Evolutionary conservation across 1,140 invertebrate species (phyloP), one percentile per base, ranked within the genome.

Genomic region (Dendroctonus valens): DNA sequence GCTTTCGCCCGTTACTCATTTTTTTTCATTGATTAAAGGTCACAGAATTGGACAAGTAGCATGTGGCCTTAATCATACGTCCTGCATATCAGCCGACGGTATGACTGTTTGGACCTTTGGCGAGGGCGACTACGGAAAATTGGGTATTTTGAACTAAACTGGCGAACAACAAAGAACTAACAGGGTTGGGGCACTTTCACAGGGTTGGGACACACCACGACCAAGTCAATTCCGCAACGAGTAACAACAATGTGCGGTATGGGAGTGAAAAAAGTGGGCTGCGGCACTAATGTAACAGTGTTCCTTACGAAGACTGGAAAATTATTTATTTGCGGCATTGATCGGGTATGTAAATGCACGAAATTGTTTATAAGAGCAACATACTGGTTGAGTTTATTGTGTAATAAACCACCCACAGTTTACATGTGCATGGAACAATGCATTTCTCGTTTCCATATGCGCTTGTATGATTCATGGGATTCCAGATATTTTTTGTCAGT

Each of bases 121-220:
- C 3, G 87, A 89, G 78, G 85, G 86, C 5, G 86, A 87, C 71
- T 86, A 84, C 78, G 87, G 87, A 7, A 87, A 89, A 76, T 76
- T 87, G 38, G 66, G 66, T 63, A 68, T 38, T 46, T 46, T 4
- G 26, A 26, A 26, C 26, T 26, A 26, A 26, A 26, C 26, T 26
- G 26, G 26, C 26, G 26, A 26, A 26, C 26, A 26, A 26, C 26
- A 26, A 26, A 26, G 26, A 26, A 26, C 26, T 26, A 26, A 26
- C n/a, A n/a, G n/a, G n/a, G n/a, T 26, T 26, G 26, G 3, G 1
- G 26, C 1, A 9, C 41, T 59, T 51, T 52, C 26, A 26, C 26
- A 67, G 87, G 86, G 7, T 76, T 86, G 38, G 86, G 86, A 48
- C 82, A 84, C 74, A 82, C 81, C 8, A 80, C 79, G 8, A 81